Conservation (phyloP, 1,140 invertebrate genomes). For the Vanessa tameamea region DNA sequence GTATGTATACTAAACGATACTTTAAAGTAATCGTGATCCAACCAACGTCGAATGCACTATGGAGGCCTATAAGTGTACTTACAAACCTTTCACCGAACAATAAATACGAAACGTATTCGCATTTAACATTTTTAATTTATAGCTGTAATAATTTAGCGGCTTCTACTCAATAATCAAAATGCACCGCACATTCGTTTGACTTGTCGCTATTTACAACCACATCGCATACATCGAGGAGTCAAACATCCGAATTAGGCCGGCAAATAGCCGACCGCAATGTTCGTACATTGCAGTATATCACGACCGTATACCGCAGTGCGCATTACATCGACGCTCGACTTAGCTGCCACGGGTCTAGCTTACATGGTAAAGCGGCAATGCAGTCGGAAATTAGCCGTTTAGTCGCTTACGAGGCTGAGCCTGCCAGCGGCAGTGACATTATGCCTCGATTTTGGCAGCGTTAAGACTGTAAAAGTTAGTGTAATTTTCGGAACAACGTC, state of each 20-base stretch:
- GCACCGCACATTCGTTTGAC: conserved; percentile 21
- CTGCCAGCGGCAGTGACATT: conserved; percentile 18
- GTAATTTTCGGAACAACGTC: conserved; percentile 16
- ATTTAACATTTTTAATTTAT: conserved; percentile 1
- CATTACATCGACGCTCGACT: conserved; percentile 43
- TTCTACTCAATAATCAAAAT: conserved; percentile 27
- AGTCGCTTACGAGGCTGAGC: conserved; percentile 9
- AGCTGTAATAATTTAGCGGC: conserved; percentile 4
- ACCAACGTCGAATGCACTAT: too few relatives aligned
- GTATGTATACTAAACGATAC: too few relatives aligned
- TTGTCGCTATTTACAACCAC: conserved; percentile 26
- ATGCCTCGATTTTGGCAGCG: conserved; percentile 30
- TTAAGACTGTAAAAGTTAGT: conserved; percentile 15
- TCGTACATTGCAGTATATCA: conserved; percentile 31
- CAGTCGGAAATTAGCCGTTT: conserved; percentile 36
- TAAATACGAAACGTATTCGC: not conserved
- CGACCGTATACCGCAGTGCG: conserved; percentile 46
- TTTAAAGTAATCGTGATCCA: too few relatives aligned
- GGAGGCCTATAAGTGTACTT: too few relatives aligned
- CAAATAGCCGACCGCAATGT: conserved; percentile 37
- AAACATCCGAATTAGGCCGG: conserved; percentile 36
- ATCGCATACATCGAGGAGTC: conserved; percentile 27
- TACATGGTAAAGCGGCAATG: conserved; percentile 35
- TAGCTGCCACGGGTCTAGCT: conserved; percentile 26
- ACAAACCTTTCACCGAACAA: not conserved